Conservation (phyloP, 2,888 invertebrate genomes). For the Phymatocera aterrima region DNA sequence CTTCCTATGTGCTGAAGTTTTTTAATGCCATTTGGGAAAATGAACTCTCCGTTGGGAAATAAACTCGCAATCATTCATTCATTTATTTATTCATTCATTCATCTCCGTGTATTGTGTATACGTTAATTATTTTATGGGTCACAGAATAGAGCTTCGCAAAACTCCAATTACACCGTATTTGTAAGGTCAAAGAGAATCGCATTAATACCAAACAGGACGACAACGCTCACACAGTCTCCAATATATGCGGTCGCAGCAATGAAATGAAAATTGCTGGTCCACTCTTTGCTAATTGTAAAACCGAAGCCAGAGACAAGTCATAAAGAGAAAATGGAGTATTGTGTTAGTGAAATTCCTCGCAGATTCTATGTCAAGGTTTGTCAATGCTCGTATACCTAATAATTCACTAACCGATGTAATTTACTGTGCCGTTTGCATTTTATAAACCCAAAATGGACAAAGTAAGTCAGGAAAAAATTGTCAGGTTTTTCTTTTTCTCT, state of each 20-base stretch:
- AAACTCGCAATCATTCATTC: constrained; percentile 39
- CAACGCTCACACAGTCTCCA: neutral
- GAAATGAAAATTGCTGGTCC: neutral
- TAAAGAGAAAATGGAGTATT: neutral
- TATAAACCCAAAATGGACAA: no score
- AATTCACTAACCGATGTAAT: no score
- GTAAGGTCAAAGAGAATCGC: constrained; percentile 31
- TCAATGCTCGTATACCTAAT: neutral
- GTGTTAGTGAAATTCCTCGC: neutral
- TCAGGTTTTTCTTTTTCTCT: no score
- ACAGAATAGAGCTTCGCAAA: constrained; percentile 20
- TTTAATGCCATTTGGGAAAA: constrained; percentile 1
- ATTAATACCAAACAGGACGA: constrained; percentile 26
- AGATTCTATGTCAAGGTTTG: neutral
- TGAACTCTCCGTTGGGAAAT: constrained; percentile 33
- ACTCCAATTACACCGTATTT: constrained; percentile 20
- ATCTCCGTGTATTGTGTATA: constrained; percentile 39
- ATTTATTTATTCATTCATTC: constrained; percentile 37
- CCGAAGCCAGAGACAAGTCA: neutral
- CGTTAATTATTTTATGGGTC: constrained; percentile 42
- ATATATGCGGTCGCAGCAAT: neutral
- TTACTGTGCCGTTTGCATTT: no score
- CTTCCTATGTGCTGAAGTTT: neutral
- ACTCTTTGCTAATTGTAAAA: neutral
- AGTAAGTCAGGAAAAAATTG: no score